A percentile compares a stretch with the other conserved stretches of the same genome.
Conservation (phyloP, 2,113 vertebrate species). For the Pogonocichla stellata region DNA sequence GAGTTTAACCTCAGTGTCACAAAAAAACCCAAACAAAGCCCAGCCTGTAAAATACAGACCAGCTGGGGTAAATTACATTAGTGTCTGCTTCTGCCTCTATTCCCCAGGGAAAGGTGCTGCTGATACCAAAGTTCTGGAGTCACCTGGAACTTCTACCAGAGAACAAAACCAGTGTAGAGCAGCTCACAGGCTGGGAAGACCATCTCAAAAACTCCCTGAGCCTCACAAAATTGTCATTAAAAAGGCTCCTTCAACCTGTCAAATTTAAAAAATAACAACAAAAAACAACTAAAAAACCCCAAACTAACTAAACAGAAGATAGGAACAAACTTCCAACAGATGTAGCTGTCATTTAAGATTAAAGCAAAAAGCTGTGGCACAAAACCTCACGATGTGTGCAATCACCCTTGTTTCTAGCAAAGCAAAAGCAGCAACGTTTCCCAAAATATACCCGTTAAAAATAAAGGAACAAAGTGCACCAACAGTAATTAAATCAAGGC, state of each 20-base stretch:
- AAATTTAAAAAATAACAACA: neutral
- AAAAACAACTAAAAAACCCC: neutral
- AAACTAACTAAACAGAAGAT: neutral
- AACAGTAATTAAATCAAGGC: neutral
- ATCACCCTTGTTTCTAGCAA: neutral
- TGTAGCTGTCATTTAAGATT: slow-evolving; percentile 63
- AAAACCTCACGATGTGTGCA: slow-evolving; percentile 5
- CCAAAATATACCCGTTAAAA: slow-evolving; percentile 23
- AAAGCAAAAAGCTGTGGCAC: slow-evolving; percentile 9
- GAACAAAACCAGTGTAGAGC: neutral
- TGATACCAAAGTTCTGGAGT: neutral
- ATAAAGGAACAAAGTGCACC: neutral
- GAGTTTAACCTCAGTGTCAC: neutral
- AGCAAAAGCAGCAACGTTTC: neutral
- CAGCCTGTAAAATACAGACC: neutral
- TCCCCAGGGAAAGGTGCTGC: neutral
- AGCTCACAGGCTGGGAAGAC: neutral
- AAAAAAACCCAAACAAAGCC: neutral
- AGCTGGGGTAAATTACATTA: neutral
- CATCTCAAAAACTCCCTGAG: neutral
- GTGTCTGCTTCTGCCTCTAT: neutral
- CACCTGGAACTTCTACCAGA: neutral
- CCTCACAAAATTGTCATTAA: neutral
- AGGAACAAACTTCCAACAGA: slow-evolving; percentile 48
- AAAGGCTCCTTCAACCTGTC: slow-evolving; percentile 17